Evolutionary conservation across 2,888 invertebrate genomes (phyloP).

Genomic region (Temnothorax ravouxi): DNA sequence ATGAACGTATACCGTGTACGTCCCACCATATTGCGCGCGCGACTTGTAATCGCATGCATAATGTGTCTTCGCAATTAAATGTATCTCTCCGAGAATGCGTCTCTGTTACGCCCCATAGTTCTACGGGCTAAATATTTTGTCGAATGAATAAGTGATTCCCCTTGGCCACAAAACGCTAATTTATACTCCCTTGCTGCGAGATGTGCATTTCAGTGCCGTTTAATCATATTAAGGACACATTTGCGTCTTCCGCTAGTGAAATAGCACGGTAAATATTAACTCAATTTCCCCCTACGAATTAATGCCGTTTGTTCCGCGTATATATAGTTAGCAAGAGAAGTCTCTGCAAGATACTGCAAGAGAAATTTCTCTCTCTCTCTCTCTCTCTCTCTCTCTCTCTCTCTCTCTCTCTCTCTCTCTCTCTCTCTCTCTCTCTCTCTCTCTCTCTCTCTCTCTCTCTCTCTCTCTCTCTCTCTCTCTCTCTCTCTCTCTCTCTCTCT

Average conservation of each 20-base stretch:
- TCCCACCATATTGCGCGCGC: not conserved
- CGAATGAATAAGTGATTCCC: slow-evolving; percentile 42
- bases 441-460: no score
- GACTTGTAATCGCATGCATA: slow-evolving; percentile 31
- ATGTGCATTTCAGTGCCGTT: slow-evolving; percentile 27
- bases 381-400: no score
- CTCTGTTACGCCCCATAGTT: slow-evolving; percentile 37
- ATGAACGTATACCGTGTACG: not conserved
- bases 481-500: no score
- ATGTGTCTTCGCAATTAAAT: slow-evolving; percentile 41
- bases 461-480: no score
- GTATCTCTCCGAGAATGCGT: slow-evolving; percentile 34
- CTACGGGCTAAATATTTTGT: slow-evolving; percentile 42
- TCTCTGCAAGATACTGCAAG: no score
- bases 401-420: no score
- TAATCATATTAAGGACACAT: slow-evolving; percentile 45
- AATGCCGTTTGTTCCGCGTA: slow-evolving; percentile 29
- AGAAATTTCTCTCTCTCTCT: no score
- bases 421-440: no score
- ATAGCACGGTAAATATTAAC: slow-evolving; percentile 46
- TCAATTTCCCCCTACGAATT: slow-evolving; percentile 34
- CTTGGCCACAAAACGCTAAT: slow-evolving; percentile 30
- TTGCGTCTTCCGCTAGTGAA: slow-evolving; percentile 39
- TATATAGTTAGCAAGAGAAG: not conserved
- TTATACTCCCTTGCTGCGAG: slow-evolving; percentile 29